These are phyloP conservation scores for Portunus trituberculatus DNA, from an alignment of 1,140 invertebrate genomes.

Conservation along the genomic window DNA sequence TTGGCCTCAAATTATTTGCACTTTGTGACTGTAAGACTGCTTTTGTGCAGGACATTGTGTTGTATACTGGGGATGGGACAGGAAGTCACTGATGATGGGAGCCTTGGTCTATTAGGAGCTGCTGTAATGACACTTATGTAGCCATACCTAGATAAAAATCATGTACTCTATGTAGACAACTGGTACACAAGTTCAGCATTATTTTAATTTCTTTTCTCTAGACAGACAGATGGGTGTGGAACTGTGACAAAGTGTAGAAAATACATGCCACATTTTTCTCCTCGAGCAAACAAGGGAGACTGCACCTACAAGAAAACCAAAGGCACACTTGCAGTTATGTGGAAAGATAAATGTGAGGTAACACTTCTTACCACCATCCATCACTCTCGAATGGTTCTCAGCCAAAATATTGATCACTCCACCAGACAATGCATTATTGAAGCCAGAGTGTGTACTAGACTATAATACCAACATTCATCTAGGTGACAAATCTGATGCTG, in stretches of 20 bases:
- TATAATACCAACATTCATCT: too few relatives aligned
- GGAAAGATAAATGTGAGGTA: background rate
- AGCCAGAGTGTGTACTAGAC: too few relatives aligned
- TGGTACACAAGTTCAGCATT: too few relatives aligned
- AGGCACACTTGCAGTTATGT: background rate
- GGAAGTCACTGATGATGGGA: too few relatives aligned
- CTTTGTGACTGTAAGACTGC: too few relatives aligned
- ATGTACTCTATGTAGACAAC: background rate
- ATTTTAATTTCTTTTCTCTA: too few relatives aligned
- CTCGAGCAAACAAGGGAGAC: conserved; percentile 24
- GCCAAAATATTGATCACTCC: background rate
- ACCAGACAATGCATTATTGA: conserved; percentile 23
- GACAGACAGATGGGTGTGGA: background rate
- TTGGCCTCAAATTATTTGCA: too few relatives aligned
- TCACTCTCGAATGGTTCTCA: too few relatives aligned
- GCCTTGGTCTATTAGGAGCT: background rate
- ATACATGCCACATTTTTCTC: background rate
- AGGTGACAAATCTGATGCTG: background rate
- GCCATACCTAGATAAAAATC: too few relatives aligned
- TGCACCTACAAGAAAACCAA: background rate
- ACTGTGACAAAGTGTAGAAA: background rate
- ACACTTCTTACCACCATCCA: too few relatives aligned
- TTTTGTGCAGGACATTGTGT: too few relatives aligned
- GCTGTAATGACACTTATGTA: background rate
- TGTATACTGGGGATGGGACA: background rate